A percentile compares a stretch with the other conserved stretches of the same genome.
Conservation (phyloP, 2,797 vertebrate species). For the Eulemur rubriventer region DNA sequence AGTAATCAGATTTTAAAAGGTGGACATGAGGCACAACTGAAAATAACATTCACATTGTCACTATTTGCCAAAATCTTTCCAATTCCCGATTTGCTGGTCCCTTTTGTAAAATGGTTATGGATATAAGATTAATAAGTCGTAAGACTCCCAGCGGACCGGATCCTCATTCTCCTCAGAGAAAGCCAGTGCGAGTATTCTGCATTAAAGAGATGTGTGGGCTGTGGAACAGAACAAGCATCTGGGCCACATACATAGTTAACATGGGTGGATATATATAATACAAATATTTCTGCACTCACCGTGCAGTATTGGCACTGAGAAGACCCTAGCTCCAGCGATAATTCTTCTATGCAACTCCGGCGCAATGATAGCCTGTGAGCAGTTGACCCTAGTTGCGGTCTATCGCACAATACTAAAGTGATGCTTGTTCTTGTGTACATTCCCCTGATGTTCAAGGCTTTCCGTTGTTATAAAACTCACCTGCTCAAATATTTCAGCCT, state of each 20-base stretch:
- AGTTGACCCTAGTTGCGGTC: not conserved
- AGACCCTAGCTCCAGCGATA: not conserved
- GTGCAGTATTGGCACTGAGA: not conserved
- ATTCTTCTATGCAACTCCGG: not conserved
- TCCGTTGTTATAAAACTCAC: not conserved
- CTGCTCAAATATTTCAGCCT: not conserved
- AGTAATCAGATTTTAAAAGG: constrained; percentile 53
- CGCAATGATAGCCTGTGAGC: not conserved
- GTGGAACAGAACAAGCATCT: not conserved
- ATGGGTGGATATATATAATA: not conserved
- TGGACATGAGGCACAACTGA: not conserved
- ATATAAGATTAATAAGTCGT: constrained; percentile 36
- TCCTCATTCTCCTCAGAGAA: constrained; percentile 16
- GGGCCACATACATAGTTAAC: constrained; percentile 14
- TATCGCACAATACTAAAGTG: not conserved
- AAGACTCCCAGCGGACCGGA: not conserved
- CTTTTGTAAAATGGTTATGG: constrained; percentile 36
- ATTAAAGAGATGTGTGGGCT: not conserved
- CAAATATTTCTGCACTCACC: not conserved
- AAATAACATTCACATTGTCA: constrained; percentile 13
- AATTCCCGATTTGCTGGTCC: not conserved
- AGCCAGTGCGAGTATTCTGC: not conserved
- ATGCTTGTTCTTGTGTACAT: not conserved
- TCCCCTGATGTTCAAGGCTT: not conserved
- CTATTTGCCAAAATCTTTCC: constrained; percentile 40